These are phyloP conservation scores for Aphaenogaster floridana DNA, from an alignment of 1,140 invertebrate species.

Conservation along the genomic window DNA sequence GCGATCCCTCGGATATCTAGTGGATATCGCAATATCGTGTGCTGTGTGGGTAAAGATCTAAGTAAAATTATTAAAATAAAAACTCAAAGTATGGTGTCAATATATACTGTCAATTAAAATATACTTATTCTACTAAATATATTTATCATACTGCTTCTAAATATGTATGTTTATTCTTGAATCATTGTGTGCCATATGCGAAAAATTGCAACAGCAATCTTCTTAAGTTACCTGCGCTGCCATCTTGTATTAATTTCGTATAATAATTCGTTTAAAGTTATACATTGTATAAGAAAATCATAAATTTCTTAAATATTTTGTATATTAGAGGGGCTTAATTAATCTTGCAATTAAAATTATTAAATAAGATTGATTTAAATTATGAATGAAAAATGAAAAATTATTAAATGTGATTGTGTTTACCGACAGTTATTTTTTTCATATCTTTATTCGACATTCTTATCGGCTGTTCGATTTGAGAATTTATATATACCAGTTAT, in stretches of 20 bases:
- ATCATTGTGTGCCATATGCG: not conserved
- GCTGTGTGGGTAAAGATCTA: too few species aligned
- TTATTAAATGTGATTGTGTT: too few species aligned
- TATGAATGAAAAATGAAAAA: not conserved
- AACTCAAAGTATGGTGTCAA: not conserved
- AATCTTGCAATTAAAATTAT: not conserved
- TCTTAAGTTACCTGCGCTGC: conserved; percentile 23
- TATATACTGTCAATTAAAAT: not conserved
- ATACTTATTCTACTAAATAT: too few species aligned
- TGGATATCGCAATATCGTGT: too few species aligned
- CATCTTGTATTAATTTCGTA: conserved; percentile 10
- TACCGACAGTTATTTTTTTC: not conserved
- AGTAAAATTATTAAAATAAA: not conserved
- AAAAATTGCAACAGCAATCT: not conserved
- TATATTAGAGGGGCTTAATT: not conserved
- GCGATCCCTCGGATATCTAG: too few species aligned
- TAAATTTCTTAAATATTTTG: not conserved
- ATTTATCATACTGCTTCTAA: not conserved
- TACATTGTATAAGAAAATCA: not conserved
- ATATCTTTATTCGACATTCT: not conserved
- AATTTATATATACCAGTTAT: not conserved
- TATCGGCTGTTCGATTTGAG: not conserved
- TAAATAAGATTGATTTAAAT: not conserved
- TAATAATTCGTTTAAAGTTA: not conserved
- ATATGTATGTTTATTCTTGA: not conserved